A percentile compares a stretch with the other conserved stretches of the same genome.
These are phyloP conservation scores for Drosophila mimetica DNA, from an alignment of 2,888 invertebrate genomes.

Conservation along the genomic window DNA sequence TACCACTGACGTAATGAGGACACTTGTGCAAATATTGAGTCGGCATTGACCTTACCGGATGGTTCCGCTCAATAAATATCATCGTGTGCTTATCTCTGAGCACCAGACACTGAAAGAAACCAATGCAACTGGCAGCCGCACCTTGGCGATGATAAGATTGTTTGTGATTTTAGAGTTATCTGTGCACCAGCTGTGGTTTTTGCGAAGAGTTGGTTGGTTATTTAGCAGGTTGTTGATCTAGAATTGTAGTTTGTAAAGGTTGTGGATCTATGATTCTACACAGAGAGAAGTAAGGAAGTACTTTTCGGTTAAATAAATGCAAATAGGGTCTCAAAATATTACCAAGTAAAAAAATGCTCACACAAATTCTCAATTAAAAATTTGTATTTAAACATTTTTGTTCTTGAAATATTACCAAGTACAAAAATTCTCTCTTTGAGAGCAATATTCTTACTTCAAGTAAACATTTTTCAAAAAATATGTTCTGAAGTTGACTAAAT, in stretches of 20 bases:
- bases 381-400: too few species aligned
- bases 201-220: background rate
- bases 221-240: conserved; percentile 4
- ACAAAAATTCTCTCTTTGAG: too few species aligned
- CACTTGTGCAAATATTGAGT: conserved; percentile 65
- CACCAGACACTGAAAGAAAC: conserved; percentile 22
- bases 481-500: too few species aligned
- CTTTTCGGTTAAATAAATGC: too few species aligned
- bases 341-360: too few species aligned
- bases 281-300: too few species aligned
- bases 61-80: background rate
- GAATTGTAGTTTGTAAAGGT: background rate
- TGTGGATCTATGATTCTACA: too few species aligned
- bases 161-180: background rate
- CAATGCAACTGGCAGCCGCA: background rate
- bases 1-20: conserved; percentile 30
- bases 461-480: too few species aligned
- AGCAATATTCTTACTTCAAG: too few species aligned
- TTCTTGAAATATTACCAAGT: too few species aligned
- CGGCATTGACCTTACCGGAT: conserved; percentile 55
- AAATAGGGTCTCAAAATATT: too few species aligned
- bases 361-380: too few species aligned
- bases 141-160: conserved; percentile 6
- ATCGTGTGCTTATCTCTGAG: conserved; percentile 8
- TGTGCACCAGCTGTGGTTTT: background rate